These are phyloP conservation scores for Otolemur crassicaudatus DNA, from an alignment of 2,797 vertebrate species.

Conservation along the genomic window DNA sequence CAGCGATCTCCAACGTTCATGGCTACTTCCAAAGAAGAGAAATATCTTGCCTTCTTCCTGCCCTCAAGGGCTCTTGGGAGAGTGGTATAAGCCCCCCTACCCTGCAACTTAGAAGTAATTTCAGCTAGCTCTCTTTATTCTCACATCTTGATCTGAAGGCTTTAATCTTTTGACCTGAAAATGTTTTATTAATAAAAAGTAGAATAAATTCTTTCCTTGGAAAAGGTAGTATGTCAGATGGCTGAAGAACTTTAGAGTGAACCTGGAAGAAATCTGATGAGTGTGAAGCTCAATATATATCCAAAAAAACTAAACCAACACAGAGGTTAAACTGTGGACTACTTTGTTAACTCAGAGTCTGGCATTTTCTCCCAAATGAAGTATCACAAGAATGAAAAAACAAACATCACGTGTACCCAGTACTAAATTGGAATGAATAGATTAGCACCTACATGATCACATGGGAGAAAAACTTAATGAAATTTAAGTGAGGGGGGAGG, in stretches of 20 bases:
- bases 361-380: background rate
- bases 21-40: background rate
- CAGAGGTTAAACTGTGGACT: background rate
- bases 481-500: no score
- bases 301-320: background rate
- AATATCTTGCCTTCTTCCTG: background rate
- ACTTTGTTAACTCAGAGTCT: background rate
- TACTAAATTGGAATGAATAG: no score
- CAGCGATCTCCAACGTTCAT: background rate
- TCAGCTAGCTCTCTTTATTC: background rate
- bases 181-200: background rate
- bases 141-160: background rate
- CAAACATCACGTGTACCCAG: no score
- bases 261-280: background rate
- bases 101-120: background rate
- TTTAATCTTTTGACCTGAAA: background rate
- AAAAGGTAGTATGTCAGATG: background rate
- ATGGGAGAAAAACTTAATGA: no score
- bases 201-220: background rate
- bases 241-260: background rate
- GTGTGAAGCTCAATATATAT: background rate
- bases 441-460: no score
- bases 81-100: background rate
- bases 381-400: no score
- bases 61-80: background rate